These are phyloP conservation scores for Drosophila imparisetae DNA, from an alignment of 2,888 invertebrate genomes.

Conservation along the genomic window DNA sequence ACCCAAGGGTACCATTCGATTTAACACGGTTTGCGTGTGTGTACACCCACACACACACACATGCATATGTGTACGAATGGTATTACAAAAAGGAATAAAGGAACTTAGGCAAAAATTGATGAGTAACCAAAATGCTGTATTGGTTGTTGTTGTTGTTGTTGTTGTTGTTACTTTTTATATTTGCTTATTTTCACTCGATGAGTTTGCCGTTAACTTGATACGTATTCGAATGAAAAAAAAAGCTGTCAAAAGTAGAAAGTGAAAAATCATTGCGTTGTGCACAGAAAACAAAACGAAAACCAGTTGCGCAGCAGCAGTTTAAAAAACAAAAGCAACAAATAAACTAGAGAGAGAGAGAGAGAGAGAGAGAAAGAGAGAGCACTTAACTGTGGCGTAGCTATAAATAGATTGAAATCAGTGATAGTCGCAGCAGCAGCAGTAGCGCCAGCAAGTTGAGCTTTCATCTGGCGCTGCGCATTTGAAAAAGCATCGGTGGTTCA, in stretches of 20 bases:
- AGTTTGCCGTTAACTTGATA: slow-evolving; percentile 19
- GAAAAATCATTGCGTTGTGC: slow-evolving; percentile 34
- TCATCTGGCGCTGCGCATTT: not conserved
- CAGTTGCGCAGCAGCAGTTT: slow-evolving; percentile 33
- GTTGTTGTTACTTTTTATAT: not conserved
- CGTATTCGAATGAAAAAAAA: not conserved
- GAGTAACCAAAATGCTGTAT: slow-evolving; percentile 6
- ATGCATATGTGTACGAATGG: not conserved
- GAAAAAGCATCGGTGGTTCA: slow-evolving; percentile 69
- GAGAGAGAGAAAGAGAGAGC: slow-evolving; percentile 6
- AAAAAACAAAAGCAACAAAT: slow-evolving; percentile 13
- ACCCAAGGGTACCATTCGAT: slow-evolving; percentile 46
- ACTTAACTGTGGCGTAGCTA: slow-evolving; percentile 1
- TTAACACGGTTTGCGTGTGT: slow-evolving; percentile 1
- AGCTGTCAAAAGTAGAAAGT: slow-evolving; percentile 50
- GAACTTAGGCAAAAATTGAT: slow-evolving; percentile 13
- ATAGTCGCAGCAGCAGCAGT: not conserved
- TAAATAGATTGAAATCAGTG: slow-evolving; percentile 16
- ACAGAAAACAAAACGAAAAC: slow-evolving; percentile 33
- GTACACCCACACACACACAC: too few relatives aligned
- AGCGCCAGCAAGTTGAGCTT: slow-evolving; percentile 12
- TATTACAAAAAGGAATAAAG: not conserved
- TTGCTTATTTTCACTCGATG: slow-evolving; percentile 5
- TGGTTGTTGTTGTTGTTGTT: not conserved
- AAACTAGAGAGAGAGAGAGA: not conserved